Evolutionary conservation across 2,888 invertebrate species (phyloP), one percentile per base, ranked within the genome.

Genomic region (Pachycephus smyrnensis): DNA sequence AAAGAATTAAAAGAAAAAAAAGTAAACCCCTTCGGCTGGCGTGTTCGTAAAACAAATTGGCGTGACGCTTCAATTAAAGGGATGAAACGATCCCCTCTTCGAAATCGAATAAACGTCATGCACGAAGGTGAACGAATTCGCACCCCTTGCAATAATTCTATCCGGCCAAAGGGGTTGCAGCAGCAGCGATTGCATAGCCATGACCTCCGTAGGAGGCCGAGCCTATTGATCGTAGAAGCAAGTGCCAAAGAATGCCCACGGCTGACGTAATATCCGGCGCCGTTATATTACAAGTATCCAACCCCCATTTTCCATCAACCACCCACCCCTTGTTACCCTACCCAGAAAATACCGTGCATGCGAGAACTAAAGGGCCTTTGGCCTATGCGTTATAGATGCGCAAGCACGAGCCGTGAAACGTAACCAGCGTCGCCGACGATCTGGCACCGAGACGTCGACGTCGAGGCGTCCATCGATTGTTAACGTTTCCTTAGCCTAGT

Each of bases 201-300:
- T 79, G 83, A 82, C 80, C 82, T 80, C 80, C 80, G 78, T 74
- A 83, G 80, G 74, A 69, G 73, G 68, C 74, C 81, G 83, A 84
- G 86, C 81, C 83, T 89, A 89, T 89, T 84, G 89, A 90, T 88
- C 88, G 84, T 82, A 77, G 81, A 84, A 84, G 79, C 77, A 80
- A 81, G 82, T 86, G 85, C 84, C 84, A 84, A 86, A 88, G 85
- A 83, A 80, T 80, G 81, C 82, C 79, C 84, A 74, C 80, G 82
- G 80, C 82, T 84, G 85, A 87, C 85, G 85, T 84, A 86, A 88
- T 87, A 88, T 87, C 85, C 83, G 85, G 81, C 80, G 79, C 74
- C 77, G 81, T 33, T 55, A 55, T 55, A 23, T 55, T 9, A 55
- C 55, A 9, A 55, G 23, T 55, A 55, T 55, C 23, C 55, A 23